Evolutionary conservation across 2,888 invertebrate genomes (phyloP).

Genomic region (Caenorhabditis angaria): DNA sequence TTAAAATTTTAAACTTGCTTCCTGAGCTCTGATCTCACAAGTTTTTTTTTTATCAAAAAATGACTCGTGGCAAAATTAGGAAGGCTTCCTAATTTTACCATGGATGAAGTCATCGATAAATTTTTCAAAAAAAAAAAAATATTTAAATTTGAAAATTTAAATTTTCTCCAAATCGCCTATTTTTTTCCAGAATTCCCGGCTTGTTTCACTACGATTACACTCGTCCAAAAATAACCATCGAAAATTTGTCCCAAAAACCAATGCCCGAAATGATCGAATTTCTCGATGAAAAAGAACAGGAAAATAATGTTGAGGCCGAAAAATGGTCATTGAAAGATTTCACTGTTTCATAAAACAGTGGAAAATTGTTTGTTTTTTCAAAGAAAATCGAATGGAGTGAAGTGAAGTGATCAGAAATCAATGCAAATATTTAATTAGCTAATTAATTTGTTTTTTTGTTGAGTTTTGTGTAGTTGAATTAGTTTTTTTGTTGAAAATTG

Average conservation of each 20-base stretch:
- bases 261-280: conserved; percentile 11
- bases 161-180: not conserved
- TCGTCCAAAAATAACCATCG: conserved; percentile 50
- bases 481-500: too few species aligned
- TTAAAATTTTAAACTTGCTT: too few species aligned
- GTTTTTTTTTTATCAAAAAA: too few species aligned
- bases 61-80: too few species aligned
- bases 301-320: conserved; percentile 6
- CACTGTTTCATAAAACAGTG: conserved; percentile 6
- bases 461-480: too few species aligned
- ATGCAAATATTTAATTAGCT: too few species aligned
- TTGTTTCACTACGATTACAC: conserved; percentile 68
- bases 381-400: not conserved
- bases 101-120: too few species aligned
- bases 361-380: not conserved
- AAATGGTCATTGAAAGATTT: conserved; percentile 33
- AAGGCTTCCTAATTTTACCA: too few species aligned
- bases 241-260: conserved; percentile 43
- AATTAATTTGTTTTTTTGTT: too few species aligned
- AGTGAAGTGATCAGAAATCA: not conserved
- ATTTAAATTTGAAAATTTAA: not conserved
- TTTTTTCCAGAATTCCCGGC: conserved; percentile 64
- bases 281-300: not conserved
- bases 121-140: conserved; percentile 1
- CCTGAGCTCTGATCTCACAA: too few species aligned